These are phyloP conservation scores for Dastarcus helophoroides DNA, from an alignment of 2,888 invertebrate genomes.

Conservation along the genomic window DNA sequence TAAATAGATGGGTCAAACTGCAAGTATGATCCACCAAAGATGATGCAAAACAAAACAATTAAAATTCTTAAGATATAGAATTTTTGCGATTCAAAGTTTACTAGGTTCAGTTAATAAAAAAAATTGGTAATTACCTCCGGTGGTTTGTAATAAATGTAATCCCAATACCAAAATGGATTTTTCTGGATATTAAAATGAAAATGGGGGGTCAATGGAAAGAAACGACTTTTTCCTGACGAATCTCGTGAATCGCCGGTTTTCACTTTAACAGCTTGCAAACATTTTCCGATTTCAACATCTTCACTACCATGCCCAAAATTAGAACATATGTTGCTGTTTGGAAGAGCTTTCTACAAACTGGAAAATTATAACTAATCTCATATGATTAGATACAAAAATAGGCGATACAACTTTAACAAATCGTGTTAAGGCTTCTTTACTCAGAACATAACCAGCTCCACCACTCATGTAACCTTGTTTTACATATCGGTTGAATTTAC, in stretches of 20 bases:
- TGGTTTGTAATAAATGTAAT: constrained; percentile 83
- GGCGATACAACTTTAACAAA: constrained; percentile 52
- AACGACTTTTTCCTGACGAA: constrained; percentile 69
- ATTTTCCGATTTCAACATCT: constrained; percentile 86
- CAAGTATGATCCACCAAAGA: too few relatives aligned
- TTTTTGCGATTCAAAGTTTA: too few relatives aligned
- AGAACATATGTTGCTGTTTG: constrained; percentile 56
- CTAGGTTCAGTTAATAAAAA: too few relatives aligned
- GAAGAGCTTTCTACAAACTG: constrained; percentile 46
- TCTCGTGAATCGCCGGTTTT: constrained; percentile 82
- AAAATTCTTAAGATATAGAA: too few relatives aligned
- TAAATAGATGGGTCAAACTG: too few relatives aligned
- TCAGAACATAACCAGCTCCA: constrained; percentile 89
- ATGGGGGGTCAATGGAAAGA: constrained; percentile 90
- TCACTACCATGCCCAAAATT: constrained; percentile 66
- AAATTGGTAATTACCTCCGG: constrained; percentile 81
- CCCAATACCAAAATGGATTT: constrained; percentile 84
- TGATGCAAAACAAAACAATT: too few relatives aligned
- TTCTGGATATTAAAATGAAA: constrained; percentile 74
- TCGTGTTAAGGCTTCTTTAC: constrained; percentile 63
- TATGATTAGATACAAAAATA: too few relatives aligned
- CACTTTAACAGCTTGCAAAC: constrained; percentile 76
- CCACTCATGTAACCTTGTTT: constrained; percentile 87
- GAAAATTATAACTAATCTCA: constrained; percentile 3
- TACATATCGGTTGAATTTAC: constrained; percentile 75